These are phyloP conservation scores for Prunella strophiata DNA, from an alignment of 2,797 vertebrate species.

Conservation along the genomic window DNA sequence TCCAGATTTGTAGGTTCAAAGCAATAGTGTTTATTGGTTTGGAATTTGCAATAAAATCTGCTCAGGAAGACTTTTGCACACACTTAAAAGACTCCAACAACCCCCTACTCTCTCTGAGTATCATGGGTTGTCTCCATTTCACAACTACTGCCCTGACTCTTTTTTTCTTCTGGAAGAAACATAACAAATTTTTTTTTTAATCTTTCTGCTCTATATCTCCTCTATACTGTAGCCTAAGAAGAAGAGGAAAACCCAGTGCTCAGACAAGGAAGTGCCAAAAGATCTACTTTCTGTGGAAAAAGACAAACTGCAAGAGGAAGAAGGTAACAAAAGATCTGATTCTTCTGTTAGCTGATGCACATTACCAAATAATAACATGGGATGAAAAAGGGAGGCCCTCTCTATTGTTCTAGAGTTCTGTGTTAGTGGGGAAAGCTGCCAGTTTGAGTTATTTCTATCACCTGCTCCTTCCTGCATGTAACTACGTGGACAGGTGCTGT, in stretches of 20 bases:
- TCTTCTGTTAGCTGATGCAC: background rate
- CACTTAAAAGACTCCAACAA: background rate
- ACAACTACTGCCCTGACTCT: background rate
- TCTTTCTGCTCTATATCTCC: background rate
- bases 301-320: slow-evolving; percentile 49
- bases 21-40: background rate
- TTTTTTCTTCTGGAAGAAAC: background rate
- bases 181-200: background rate
- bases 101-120: background rate
- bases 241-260: slow-evolving; percentile 41
- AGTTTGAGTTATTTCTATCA: background rate
- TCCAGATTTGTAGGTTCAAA: background rate
- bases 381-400: background rate
- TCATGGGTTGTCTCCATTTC: background rate
- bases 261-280: background rate
- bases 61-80: background rate
- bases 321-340: slow-evolving; percentile 31
- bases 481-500: accelerated
- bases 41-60: background rate
- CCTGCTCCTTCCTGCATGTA: accelerated
- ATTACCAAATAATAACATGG: background rate
- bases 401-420: background rate
- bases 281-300: slow-evolving; percentile 21
- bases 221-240: slow-evolving; percentile 31
- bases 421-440: background rate